Evolutionary conservation across 2,113 vertebrate genomes (phyloP).

Genomic region (Raphicerus campestris): DNA sequence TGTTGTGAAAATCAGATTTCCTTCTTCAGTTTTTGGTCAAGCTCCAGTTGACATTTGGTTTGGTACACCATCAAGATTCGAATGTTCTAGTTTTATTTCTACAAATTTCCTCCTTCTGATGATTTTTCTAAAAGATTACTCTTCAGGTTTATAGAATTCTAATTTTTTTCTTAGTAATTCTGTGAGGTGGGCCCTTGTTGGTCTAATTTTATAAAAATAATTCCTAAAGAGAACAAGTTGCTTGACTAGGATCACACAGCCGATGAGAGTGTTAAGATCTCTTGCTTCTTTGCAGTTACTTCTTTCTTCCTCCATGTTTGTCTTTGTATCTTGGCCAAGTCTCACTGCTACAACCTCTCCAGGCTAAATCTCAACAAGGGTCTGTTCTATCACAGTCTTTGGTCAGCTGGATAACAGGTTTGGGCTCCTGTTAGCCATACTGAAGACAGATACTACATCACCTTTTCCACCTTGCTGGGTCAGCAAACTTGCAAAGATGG

Average conservation of each 20-base stretch:
- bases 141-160: constrained; percentile 77
- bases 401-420: not conserved
- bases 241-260: not conserved
- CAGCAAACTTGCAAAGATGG: not conserved
- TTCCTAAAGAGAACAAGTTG: not conserved
- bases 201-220: not conserved
- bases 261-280: not conserved
- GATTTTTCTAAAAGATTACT: constrained; percentile 58
- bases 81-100: constrained; percentile 66
- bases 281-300: not conserved
- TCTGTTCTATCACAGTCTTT: not conserved
- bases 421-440: not conserved
- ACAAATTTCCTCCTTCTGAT: constrained; percentile 65
- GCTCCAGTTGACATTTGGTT: constrained; percentile 73
- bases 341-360: too few species aligned
- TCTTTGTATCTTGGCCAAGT: not conserved
- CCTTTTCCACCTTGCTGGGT: not conserved
- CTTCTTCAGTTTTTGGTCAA: constrained; percentile 76
- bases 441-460: not conserved
- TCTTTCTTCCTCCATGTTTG: not conserved
- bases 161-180: not conserved
- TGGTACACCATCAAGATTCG: constrained; percentile 70
- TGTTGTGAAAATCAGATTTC: not conserved
- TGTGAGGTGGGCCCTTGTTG: not conserved
- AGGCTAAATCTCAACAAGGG: not conserved